Conservation (phyloP, 1,140 invertebrate species). For the Cydia strobilella region DNA sequence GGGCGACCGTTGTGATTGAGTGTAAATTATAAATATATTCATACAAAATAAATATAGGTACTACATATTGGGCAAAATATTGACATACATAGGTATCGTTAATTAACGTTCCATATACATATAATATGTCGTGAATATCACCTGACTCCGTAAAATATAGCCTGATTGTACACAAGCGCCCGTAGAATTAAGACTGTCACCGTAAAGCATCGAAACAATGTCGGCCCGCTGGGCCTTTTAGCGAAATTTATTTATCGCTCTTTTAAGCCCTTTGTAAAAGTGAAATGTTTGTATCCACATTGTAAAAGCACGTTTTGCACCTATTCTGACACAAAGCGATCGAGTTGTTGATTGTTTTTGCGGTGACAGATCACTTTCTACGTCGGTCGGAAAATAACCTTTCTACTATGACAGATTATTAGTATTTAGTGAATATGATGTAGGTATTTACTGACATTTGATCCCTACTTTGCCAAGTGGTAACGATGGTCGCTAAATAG, state of each 20-base stretch:
- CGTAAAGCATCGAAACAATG: conserved; percentile 32
- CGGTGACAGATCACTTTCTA: not conserved
- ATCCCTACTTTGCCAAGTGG: too few species aligned
- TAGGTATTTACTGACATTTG: too few species aligned
- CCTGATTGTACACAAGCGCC: conserved; percentile 17
- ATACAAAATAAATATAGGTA: not conserved
- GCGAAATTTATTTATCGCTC: conserved; percentile 30
- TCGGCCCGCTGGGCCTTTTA: conserved; percentile 22
- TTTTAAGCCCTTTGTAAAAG: conserved; percentile 30
- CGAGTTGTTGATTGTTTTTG: not conserved
- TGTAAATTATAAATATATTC: not conserved
- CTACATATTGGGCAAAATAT: not conserved
- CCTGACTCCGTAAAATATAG: conserved; percentile 8
- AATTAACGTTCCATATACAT: not conserved
- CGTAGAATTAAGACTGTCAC: conserved; percentile 29
- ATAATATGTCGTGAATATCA: not conserved
- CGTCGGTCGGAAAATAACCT: not conserved
- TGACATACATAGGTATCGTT: not conserved
- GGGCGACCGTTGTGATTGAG: too few species aligned
- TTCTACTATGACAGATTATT: not conserved
- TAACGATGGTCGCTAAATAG: too few species aligned
- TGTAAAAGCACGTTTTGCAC: not conserved
- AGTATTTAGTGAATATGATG: too few species aligned
- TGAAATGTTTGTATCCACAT: not conserved
- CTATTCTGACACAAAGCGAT: not conserved